Evolutionary conservation across 2,113 vertebrate genomes (phyloP).

Genomic region (Vidua chalybeata): DNA sequence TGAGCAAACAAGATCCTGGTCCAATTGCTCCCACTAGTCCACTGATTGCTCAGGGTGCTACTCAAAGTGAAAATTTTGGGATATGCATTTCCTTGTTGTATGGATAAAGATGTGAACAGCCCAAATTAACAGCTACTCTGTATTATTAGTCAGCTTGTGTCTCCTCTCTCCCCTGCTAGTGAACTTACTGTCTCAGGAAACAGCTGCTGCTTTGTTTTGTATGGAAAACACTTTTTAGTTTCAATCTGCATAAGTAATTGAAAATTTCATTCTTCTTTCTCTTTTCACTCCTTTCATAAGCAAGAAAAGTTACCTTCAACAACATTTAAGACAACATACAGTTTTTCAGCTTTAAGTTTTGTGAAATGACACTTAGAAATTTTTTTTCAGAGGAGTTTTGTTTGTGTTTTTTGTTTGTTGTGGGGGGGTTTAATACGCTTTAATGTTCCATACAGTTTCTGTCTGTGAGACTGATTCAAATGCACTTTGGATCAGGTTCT

Average conservation of each 20-base stretch:
- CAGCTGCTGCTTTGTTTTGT: background rate
- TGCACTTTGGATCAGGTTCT: background rate
- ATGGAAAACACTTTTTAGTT: background rate
- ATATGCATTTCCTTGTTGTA: background rate
- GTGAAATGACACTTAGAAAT: background rate
- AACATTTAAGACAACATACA: background rate
- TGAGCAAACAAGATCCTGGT: background rate
- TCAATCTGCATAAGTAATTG: background rate
- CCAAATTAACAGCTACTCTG: background rate
- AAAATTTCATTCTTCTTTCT: background rate
- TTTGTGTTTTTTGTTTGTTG: background rate
- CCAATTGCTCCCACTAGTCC: rapidly evolving
- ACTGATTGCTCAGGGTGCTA: background rate
- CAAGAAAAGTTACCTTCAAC: background rate
- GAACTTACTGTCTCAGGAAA: background rate
- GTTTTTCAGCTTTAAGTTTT: background rate
- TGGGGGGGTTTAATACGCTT: background rate
- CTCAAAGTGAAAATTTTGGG: background rate
- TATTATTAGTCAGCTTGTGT: background rate
- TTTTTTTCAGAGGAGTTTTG: background rate
- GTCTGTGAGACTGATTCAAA: background rate
- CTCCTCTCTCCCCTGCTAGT: background rate
- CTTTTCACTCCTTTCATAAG: background rate
- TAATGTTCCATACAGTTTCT: background rate
- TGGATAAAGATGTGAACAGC: background rate